Base-by-base conservation (phyloP, 2,113 vertebrate genomes). In the Conger conger region DNA sequence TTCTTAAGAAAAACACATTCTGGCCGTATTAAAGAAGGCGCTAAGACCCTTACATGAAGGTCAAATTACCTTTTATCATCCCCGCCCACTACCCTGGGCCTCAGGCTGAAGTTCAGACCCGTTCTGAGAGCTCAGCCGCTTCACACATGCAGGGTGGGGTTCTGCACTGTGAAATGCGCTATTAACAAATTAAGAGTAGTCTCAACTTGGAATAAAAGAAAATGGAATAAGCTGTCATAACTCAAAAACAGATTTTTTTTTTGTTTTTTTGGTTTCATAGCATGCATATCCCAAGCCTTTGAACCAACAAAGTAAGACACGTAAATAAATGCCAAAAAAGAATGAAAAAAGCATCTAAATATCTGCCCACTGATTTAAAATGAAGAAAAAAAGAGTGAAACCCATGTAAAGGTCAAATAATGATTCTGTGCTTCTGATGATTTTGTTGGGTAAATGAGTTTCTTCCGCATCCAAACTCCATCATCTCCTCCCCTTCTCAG, bases 1-100 rank as follows among this genome's bases (percentile, higher is more conserved):
- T 36, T 81, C 77, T 76, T 79, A 82, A 81, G 73, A 54, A 45
- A 6, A 40, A 82, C 18, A 0, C 78, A 81, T 63, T 78, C 81
- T 18, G n/a, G 15, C 6, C 11, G 60, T 45, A n/a, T 73, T 6
- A 81, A 9, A 77, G 79, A 79, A 73, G 54, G 36, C 17, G 35
- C 60, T 33, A 57, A 82, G 17, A 36, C 17, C 2, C 8, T 30
- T 9, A 11, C 53, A 27, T 33, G 23, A n/a, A 53, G 83, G 35
- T 57, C 4, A 60, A 76, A 77, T 57, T 35, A 78, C 35, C 35
- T 79, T 36, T 78, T 33, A 50, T 33, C 1, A 13, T 15, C 45
- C 76, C 30, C 4, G 53, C 20, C 73, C 30, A n/a, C 73, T 18
- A 23, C 20, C 20, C 18, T 0, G 4, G 23, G 38, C 45, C 20